Conservation (phyloP, 2,797 vertebrate species). For the Cygnus olor region DNA sequence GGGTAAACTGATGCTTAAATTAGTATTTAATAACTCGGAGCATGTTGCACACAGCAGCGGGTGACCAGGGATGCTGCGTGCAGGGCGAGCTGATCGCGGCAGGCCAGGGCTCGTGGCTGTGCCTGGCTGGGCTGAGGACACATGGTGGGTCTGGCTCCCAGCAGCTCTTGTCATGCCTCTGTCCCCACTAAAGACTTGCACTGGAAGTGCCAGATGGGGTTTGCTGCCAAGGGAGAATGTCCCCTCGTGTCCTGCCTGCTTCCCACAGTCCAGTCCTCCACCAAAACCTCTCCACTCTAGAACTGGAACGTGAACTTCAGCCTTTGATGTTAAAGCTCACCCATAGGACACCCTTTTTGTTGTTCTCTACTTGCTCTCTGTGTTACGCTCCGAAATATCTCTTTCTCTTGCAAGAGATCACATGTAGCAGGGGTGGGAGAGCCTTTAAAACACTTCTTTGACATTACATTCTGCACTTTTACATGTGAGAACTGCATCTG, state of each 20-base stretch:
- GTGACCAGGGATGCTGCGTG: background rate
- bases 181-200: rapidly evolving
- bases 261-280: rapidly evolving
- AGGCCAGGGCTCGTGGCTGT: background rate
- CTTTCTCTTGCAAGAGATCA: background rate
- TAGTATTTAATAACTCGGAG: background rate
- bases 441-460: background rate
- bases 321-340: background rate
- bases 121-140: too few relatives aligned
- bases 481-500: background rate
- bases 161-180: rapidly evolving
- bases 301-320: rapidly evolving
- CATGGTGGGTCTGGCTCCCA: background rate
- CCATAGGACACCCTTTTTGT: rapidly evolving
- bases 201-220: background rate
- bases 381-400: background rate
- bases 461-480: background rate
- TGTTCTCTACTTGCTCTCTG: rapidly evolving
- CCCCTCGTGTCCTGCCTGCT: rapidly evolving
- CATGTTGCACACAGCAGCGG: rapidly evolving
- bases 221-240: rapidly evolving
- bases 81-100: rapidly evolving
- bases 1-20: background rate
- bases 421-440: background rate
- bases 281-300: background rate